Conservation (phyloP, 2,888 invertebrate species). For the Exocentrus adspersus region DNA sequence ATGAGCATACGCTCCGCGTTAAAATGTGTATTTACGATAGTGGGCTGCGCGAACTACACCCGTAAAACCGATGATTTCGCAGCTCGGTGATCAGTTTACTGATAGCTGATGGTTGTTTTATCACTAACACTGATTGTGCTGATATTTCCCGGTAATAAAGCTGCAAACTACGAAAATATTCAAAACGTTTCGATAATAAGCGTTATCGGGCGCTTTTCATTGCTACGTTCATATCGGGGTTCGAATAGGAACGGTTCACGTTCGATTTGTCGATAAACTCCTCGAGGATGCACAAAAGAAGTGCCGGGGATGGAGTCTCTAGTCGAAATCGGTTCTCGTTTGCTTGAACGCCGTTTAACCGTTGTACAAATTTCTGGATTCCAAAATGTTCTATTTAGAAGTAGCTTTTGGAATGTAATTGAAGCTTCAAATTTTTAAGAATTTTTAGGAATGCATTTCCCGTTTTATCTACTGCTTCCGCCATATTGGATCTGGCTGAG, state of each 20-base stretch:
- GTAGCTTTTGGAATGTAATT: too few species aligned
- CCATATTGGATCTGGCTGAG: too few species aligned
- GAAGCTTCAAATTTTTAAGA: too few species aligned
- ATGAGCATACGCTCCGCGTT: conserved; percentile 52
- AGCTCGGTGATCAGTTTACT: conserved; percentile 59
- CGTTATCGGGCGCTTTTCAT: conserved; percentile 53
- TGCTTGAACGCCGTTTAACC: too few species aligned
- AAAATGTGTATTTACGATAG: conserved; percentile 55
- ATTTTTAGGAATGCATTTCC: too few species aligned
- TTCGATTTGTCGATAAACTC: conserved; percentile 38
- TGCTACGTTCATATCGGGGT: conserved; percentile 45
- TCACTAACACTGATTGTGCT: conserved; percentile 60
- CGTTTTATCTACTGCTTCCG: too few species aligned
- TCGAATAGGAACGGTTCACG: conserved; percentile 32
- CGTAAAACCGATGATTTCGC: conserved; percentile 61
- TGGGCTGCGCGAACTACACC: conserved; percentile 52
- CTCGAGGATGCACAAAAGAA: conserved; percentile 34
- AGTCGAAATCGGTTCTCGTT: conserved; percentile 4
- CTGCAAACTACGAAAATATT: conserved; percentile 57
- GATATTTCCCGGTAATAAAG: conserved; percentile 59
- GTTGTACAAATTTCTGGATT: too few species aligned
- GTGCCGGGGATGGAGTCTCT: conserved; percentile 23
- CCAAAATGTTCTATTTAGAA: too few species aligned
- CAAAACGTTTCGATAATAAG: conserved; percentile 56
- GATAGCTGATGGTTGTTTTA: conserved; percentile 62